These are phyloP conservation scores for Rana temporaria DNA, from an alignment of 2,113 vertebrate genomes.

Conservation along the genomic window DNA sequence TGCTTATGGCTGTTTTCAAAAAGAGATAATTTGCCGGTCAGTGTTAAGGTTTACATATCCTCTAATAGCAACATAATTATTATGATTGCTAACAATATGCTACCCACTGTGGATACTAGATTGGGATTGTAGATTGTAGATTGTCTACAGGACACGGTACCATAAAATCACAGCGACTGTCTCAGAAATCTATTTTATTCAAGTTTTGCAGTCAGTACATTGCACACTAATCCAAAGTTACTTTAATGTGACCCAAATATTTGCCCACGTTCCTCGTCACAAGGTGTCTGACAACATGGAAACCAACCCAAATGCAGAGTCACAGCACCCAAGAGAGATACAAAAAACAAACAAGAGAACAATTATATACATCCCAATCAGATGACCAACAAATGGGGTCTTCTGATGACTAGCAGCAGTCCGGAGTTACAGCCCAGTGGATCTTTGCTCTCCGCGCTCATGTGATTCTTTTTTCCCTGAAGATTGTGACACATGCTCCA, in stretches of 20 bases:
- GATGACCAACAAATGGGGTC: slow-evolving; percentile 29
- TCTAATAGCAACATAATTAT: too few species aligned
- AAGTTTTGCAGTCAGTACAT: slow-evolving; percentile 25
- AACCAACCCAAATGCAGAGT: slow-evolving; percentile 35
- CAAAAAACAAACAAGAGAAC: slow-evolving; percentile 20
- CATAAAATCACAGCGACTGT: background rate
- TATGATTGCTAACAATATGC: too few species aligned
- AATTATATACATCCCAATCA: slow-evolving; percentile 55
- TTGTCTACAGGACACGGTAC: too few species aligned
- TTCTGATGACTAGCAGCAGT: slow-evolving; percentile 47
- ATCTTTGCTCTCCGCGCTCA: slow-evolving; percentile 19
- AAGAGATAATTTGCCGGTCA: too few species aligned
- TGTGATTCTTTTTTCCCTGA: slow-evolving; percentile 12
- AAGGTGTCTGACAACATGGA: slow-evolving; percentile 6
- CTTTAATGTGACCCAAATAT: slow-evolving; percentile 17
- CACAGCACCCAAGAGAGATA: slow-evolving; percentile 36
- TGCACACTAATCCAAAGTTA: slow-evolving; percentile 6
- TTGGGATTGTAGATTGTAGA: too few species aligned
- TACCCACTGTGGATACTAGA: too few species aligned
- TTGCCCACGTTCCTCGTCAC: background rate
- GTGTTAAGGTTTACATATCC: too few species aligned
- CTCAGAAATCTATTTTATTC: slow-evolving; percentile 24
- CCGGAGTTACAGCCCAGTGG: slow-evolving; percentile 46
- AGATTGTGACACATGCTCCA: background rate
- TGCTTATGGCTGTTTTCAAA: too few species aligned